These are phyloP conservation scores for Pantelozetes paolii DNA, from an alignment of 2,888 invertebrate species.

Conservation along the genomic window DNA sequence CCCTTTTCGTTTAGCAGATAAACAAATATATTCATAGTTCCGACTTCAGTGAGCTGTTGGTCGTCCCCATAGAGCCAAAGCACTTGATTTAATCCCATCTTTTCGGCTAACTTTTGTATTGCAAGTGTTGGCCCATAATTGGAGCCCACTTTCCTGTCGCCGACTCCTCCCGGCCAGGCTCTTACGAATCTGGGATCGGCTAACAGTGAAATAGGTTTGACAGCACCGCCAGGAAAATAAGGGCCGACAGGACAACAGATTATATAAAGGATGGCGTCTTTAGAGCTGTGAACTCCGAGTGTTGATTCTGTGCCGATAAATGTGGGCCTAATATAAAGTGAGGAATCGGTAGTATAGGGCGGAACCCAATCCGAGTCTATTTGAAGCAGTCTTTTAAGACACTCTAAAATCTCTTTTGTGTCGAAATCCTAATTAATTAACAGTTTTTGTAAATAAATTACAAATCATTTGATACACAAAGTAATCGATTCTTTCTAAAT, in stretches of 20 bases:
- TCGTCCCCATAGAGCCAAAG: constrained; percentile 93
- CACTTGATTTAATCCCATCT: constrained; percentile 84
- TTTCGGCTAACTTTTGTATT: constrained; percentile 63
- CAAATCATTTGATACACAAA: constrained; percentile 44
- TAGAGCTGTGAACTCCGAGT: constrained; percentile 80
- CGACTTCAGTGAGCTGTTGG: constrained; percentile 90
- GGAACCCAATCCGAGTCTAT: constrained; percentile 99
- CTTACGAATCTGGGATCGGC: constrained; percentile 79
- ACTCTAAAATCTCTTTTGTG: constrained; percentile 74
- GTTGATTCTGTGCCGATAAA: constrained; percentile 95
- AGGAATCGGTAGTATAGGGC: constrained; percentile 71
- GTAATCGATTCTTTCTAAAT: no score
- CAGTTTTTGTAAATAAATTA: constrained; percentile 46
- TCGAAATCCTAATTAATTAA: constrained; percentile 61
- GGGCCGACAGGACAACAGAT: constrained; percentile 88
- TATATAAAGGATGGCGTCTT: constrained; percentile 82
- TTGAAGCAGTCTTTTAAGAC: constrained; percentile 74
- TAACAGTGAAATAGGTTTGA: constrained; percentile 72
- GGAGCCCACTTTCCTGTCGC: constrained; percentile 90
- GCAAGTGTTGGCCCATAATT: constrained; percentile 59
- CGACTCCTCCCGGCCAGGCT: constrained; percentile 83
- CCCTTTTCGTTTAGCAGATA: constrained; percentile 80
- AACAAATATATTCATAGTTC: constrained; percentile 96
- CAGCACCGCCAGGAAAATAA: constrained; percentile 69
- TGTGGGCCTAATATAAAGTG: constrained; percentile 92